A percentile compares a stretch with the other conserved stretches of the same genome.
These are phyloP conservation scores for Zophobas atratus DNA, from an alignment of 1,140 invertebrate species.

Conservation along the genomic window DNA sequence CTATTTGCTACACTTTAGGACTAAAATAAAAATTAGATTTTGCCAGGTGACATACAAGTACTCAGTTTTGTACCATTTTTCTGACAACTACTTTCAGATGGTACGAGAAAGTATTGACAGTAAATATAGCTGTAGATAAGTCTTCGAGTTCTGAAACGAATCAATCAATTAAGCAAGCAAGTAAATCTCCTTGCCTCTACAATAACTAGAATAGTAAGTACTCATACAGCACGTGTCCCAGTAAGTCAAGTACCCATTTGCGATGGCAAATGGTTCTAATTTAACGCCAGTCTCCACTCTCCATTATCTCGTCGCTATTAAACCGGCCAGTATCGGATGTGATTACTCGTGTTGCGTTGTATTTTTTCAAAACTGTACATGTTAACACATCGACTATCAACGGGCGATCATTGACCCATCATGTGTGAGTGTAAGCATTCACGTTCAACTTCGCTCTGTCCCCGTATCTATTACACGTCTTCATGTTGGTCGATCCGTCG, in stretches of 20 bases:
- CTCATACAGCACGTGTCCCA: slow-evolving; percentile 15
- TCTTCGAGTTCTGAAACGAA: no score
- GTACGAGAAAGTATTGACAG: no score
- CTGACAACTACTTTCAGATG: no score
- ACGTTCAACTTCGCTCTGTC: slow-evolving; percentile 30
- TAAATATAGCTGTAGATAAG: no score
- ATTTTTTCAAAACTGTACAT: slow-evolving; percentile 48
- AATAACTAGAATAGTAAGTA: no score
- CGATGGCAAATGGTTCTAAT: slow-evolving; percentile 17
- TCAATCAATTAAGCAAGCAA: background rate
- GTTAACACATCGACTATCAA: slow-evolving; percentile 46
- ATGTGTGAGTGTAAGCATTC: slow-evolving; percentile 43
- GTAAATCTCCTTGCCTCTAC: background rate
- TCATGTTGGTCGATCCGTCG: slow-evolving; percentile 7
- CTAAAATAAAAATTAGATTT: no score
- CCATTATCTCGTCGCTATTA: slow-evolving; percentile 32
- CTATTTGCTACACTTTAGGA: no score
- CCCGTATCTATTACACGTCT: slow-evolving; percentile 41
- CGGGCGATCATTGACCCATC: slow-evolving; percentile 47
- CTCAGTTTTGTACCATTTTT: no score
- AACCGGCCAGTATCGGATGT: slow-evolving; percentile 11
- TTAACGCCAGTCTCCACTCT: slow-evolving; percentile 5
- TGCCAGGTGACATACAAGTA: no score
- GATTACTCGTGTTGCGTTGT: slow-evolving; percentile 41
- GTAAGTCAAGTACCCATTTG: slow-evolving; percentile 1